Conservation (phyloP, 2,888 invertebrate species). For the Tachina fera region DNA sequence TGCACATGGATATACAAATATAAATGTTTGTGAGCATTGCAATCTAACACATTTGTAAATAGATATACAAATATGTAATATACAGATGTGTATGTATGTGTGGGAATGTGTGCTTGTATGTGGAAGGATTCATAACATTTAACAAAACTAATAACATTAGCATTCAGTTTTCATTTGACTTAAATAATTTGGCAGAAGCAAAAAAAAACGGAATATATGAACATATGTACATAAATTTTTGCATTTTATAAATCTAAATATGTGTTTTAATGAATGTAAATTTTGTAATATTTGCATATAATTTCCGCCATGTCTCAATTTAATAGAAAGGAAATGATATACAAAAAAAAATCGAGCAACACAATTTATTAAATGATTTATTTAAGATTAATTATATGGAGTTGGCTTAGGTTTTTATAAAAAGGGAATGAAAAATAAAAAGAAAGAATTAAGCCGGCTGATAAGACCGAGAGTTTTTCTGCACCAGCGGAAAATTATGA, state of each 20-base stretch:
- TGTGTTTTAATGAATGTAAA: conserved; percentile 14
- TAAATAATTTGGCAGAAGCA: conserved; percentile 36
- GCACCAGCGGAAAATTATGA: too few relatives aligned
- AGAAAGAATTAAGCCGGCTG: too few relatives aligned
- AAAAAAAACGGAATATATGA: neutral
- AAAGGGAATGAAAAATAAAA: too few relatives aligned
- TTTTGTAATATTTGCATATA: conserved; percentile 38
- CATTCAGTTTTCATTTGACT: conserved; percentile 39
- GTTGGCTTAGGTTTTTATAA: too few relatives aligned
- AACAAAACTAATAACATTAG: conserved; percentile 40
- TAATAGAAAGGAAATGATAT: neutral
- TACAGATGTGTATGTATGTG: neutral
- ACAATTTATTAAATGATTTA: neutral
- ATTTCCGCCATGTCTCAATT: conserved; percentile 28
- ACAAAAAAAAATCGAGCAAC: neutral
- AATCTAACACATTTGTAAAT: neutral
- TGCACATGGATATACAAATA: neutral
- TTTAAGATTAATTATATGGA: neutral
- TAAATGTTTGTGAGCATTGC: neutral
- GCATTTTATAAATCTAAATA: neutral
- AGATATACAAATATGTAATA: neutral
- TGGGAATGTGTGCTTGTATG: neutral
- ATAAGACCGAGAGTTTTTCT: too few relatives aligned
- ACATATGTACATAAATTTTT: neutral
- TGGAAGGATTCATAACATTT: conserved; percentile 6